Base-by-base conservation (phyloP, 2,888 invertebrate genomes). In the Hypsopygia costalis region DNA sequence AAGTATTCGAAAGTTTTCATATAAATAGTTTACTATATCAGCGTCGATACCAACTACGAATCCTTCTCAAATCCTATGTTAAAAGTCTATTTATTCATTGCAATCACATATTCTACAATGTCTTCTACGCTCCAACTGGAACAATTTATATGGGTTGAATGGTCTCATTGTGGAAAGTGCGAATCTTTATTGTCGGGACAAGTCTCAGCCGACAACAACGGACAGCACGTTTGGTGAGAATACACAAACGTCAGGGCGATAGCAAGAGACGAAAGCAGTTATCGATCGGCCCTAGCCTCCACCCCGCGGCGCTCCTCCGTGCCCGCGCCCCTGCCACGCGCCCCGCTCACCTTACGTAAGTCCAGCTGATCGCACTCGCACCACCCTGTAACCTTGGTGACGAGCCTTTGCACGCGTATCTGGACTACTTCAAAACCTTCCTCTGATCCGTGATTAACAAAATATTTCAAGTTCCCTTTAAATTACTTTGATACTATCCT, bases 281-380 rank as follows among this genome's bases (percentile, higher is more conserved):
- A 85, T 86, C 85, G 86, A 86, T 85, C 86, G 77, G 72, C 81
- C 83, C 83, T 82, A 78, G 58, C 71, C 69, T 62, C 69, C 64
- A 49, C 64, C 62, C 57, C 60, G 40, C 55, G 43, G 28, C 61
- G 46, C 54, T 59, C 52, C 25, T 7, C 25, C 25, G 7, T 58
- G 46, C 58, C 54, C 49, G 55, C 25, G 9, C 57, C 45, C 59
- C 55, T 47, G 52, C 51, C 62, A 49, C 53, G 56, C 52, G 52
- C 65, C 63, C 71, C 68, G 66, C 67, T 63, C 65, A 74, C 81
- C 80, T 86, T 86, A 86, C 85, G 80, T 86, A 86, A 86, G 79
- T 71, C 80, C 86, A 86, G 86, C 86, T 86, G 86, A 86, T 86
- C 83, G 76, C 78, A 76, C 81, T 86, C 83, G 76, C 78, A 76